Evolutionary conservation across 2,888 invertebrate species (phyloP).

Genomic region (Leptinotarsa haldemani): DNA sequence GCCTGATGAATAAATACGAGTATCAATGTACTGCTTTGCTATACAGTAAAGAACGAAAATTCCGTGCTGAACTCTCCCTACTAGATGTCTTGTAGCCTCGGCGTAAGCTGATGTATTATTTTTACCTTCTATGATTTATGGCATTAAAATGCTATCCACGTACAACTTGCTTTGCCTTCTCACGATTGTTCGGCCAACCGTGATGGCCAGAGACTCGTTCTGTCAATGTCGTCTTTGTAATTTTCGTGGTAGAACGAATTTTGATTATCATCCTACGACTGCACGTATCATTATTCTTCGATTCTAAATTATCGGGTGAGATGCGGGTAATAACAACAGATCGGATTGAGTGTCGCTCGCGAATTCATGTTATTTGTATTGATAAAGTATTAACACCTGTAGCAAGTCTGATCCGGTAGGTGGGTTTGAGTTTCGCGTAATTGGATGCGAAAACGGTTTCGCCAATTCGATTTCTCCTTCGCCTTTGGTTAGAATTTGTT

Average conservation of each 20-base stretch:
- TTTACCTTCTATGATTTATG: conserved; percentile 26
- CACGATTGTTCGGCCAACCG: conserved; percentile 55
- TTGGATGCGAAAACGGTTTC: not conserved
- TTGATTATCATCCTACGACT: conserved; percentile 20
- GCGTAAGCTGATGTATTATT: conserved; percentile 12
- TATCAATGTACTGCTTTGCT: not conserved
- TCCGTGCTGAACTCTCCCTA: not conserved
- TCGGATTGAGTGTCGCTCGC: not conserved
- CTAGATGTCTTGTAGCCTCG: not conserved
- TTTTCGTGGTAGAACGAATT: conserved; percentile 24
- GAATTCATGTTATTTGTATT: conserved; percentile 16
- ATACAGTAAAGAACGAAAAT: not conserved
- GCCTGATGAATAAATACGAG: too few relatives aligned
- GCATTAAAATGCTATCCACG: conserved; percentile 33
- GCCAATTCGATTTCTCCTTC: not conserved
- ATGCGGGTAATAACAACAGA: conserved; percentile 9
- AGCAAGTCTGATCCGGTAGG: conserved; percentile 9
- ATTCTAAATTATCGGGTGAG: not conserved
- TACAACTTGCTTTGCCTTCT: conserved; percentile 56
- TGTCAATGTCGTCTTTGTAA: conserved; percentile 45
- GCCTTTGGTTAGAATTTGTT: not conserved
- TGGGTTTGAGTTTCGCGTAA: conserved; percentile 3
- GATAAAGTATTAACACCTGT: conserved; percentile 15
- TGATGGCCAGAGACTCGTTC: conserved; percentile 52
- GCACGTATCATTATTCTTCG: conserved; percentile 15